Conservation (phyloP, 2,888 invertebrate genomes). For the Malacosoma neustria region DNA sequence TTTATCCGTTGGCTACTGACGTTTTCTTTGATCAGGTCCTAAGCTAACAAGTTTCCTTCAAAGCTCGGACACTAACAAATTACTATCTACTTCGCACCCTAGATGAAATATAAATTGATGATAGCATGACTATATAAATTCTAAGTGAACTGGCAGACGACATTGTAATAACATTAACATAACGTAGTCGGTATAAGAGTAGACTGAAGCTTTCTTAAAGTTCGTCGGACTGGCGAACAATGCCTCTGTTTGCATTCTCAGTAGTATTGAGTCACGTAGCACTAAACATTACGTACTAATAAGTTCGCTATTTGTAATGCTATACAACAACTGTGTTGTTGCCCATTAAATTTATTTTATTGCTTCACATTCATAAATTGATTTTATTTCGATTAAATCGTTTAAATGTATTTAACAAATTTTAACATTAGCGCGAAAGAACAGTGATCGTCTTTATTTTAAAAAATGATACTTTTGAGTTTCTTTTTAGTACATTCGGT, state of each 20-base stretch:
- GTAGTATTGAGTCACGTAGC: conserved; percentile 40
- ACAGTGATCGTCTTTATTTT: too few relatives aligned
- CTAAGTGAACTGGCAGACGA: conserved; percentile 38
- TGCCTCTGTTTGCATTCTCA: conserved; percentile 37
- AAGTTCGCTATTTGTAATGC: conserved; percentile 11
- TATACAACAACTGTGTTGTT: conserved; percentile 10
- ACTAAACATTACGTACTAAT: conserved; percentile 27
- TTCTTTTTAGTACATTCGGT: too few relatives aligned
- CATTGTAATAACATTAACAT: conserved; percentile 54
- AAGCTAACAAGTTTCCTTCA: conserved; percentile 30
- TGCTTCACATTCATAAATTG: conserved; percentile 3
- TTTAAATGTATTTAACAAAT: conserved; percentile 8
- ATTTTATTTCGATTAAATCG: conserved; percentile 5
- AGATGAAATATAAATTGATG: too few relatives aligned
- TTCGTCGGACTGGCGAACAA: conserved; percentile 53
- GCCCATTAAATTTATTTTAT: conserved; percentile 8
- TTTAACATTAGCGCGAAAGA: too few relatives aligned
- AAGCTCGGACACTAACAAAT: conserved; percentile 12
- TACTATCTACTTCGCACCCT: conserved; percentile 13
- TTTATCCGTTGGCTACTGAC: too few relatives aligned
- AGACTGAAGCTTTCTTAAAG: conserved; percentile 39
- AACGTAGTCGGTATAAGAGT: conserved; percentile 37
- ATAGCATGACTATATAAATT: too few relatives aligned
- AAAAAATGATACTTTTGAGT: too few relatives aligned
- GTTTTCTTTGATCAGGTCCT: conserved; percentile 24